Percentiles rank a stretch among this genome's conserved stretches.
Conservation (phyloP, 1,140 invertebrate genomes). For the Apis dorsata region DNA sequence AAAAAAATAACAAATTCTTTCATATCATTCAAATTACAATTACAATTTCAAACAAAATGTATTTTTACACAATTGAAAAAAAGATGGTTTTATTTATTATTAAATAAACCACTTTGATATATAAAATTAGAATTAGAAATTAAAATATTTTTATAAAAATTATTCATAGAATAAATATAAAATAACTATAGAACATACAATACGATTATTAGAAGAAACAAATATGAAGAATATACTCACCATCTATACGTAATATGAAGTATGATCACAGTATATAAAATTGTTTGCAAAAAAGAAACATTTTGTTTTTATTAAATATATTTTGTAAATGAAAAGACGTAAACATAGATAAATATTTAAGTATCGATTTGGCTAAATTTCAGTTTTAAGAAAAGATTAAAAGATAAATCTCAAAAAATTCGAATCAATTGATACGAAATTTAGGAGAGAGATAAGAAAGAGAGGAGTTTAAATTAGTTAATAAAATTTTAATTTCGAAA, state of each 20-base stretch:
- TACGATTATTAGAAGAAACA: not conserved
- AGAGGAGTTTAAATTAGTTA: too few species aligned
- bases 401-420: too few species aligned
- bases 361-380: not conserved
- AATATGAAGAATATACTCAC: slow-evolving; percentile 70
- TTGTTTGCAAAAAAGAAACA: slow-evolving; percentile 71
- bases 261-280: slow-evolving; percentile 75
- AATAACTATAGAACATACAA: not conserved
- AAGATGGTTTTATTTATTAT: not conserved
- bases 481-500: too few species aligned
- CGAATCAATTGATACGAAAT: too few species aligned
- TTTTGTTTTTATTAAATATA: slow-evolving; percentile 11
- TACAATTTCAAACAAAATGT: too few species aligned
- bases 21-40: too few species aligned
- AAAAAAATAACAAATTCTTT: too few species aligned
- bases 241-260: slow-evolving; percentile 73
- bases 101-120: not conserved
- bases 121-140: not conserved
- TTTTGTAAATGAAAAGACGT: not conserved
- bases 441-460: too few species aligned
- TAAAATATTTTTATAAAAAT: not conserved
- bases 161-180: not conserved
- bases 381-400: not conserved
- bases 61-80: too few species aligned
- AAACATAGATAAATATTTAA: not conserved